Evolutionary conservation across 2,113 vertebrate species (phyloP).

Genomic region (Thamnaconus septentrionalis): DNA sequence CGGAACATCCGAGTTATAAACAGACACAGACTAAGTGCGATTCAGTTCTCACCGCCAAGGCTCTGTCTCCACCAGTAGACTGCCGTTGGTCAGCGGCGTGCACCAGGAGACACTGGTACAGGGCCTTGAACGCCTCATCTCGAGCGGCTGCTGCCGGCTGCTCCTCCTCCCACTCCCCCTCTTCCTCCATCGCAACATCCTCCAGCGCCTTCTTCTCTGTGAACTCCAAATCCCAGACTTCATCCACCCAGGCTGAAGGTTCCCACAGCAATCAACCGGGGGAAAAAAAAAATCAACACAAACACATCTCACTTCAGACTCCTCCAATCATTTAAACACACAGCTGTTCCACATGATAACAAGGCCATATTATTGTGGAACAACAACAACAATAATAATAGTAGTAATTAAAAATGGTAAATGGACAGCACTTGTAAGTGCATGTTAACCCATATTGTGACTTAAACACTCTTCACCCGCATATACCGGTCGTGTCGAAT

Average conservation of each 20-base stretch:
- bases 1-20: too few relatives aligned
- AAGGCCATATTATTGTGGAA: too few relatives aligned
- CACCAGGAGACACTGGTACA: slow-evolving; percentile 69
- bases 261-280: slow-evolving; percentile 3
- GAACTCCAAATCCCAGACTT: slow-evolving; percentile 89
- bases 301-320: neutral
- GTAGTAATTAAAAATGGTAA: too few relatives aligned
- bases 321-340: too few relatives aligned
- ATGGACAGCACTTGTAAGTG: too few relatives aligned
- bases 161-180: too few relatives aligned
- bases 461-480: too few relatives aligned
- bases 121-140: slow-evolving; percentile 65
- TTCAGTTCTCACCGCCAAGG: slow-evolving; percentile 36
- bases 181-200: slow-evolving; percentile 60
- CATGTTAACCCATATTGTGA: too few relatives aligned
- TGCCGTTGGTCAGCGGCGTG: slow-evolving; percentile 57
- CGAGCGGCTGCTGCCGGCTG: slow-evolving; percentile 54
- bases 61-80: slow-evolving; percentile 54
- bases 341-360: too few relatives aligned
- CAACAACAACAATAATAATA: too few relatives aligned
- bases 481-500: too few relatives aligned
- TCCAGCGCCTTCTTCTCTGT: slow-evolving; percentile 82
- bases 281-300: neutral
- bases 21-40: neutral
- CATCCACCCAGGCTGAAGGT: slow-evolving; percentile 83